Evolutionary conservation across 2,797 vertebrate species (phyloP), one percentile per base, ranked within the genome.

Genomic region (Sebastes cheni): DNA sequence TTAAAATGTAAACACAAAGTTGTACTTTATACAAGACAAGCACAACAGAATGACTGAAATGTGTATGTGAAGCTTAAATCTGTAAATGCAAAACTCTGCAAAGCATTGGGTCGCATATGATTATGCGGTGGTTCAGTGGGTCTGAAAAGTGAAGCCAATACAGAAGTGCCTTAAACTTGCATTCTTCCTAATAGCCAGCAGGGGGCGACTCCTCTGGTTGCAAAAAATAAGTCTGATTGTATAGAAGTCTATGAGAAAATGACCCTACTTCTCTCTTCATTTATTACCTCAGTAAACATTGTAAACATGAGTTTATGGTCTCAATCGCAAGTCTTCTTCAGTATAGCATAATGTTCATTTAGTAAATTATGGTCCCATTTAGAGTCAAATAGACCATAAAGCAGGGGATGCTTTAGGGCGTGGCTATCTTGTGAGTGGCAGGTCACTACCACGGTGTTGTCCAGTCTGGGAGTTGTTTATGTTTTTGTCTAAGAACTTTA

Each of bases 261-360:
- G 46, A 50, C 1, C 50, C 20, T 54, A 54, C 50, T 27, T 27
- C 25, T 27, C 25, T 27, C 25, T 27, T 27, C 25, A 27, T 27
- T 27, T 27, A 27, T 27, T 27, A 27, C 25, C 25, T 8, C 46
- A 50, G 18, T 2, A 50, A 50, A 18, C 18, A 52, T n/a, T 52
- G 50, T 46, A 8, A 46, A 50, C 46, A 46, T 46, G 18, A 50
- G 18, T 50, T 50, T 50, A 50, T 50, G 46, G 46, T 50, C 46
- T 50, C 46, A 50, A 20, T 50, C 16, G 18, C 14, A 20, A 50
- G 46, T 50, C 46, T 50, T 50, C 18, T 50, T 50, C 46, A 50
- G 0, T 20, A 50, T 0, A 20, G 46, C 8, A 20, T 50, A 0
- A 50, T 50, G 7, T 50, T 20, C 46, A 50, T 20, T 50, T 7